Percentiles rank a stretch among this genome's conserved stretches.
Evolutionary conservation across 2,113 vertebrate genomes (phyloP).

Genomic region (Pachypanchax playfairii): DNA sequence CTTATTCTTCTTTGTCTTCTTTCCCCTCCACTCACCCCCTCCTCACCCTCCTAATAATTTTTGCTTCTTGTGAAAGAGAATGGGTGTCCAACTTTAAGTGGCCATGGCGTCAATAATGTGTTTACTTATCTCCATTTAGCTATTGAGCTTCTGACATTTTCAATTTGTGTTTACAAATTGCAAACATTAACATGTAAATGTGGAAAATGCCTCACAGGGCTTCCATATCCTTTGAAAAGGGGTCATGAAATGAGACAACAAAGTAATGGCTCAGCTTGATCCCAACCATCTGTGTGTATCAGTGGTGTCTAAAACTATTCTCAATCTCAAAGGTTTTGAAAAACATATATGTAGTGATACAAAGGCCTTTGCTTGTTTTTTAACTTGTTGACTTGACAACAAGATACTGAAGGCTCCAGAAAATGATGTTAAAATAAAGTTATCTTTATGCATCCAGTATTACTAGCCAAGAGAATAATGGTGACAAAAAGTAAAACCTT

Average conservation of each 20-base stretch:
- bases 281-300: conserved; percentile 41
- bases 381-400: conserved; percentile 16
- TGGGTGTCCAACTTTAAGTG: conserved; percentile 72
- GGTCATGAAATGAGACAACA: conserved; percentile 66
- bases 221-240: conserved; percentile 65
- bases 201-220: conserved; percentile 69
- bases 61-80: conserved; percentile 57
- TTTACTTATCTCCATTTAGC: conserved; percentile 80
- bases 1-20: conserved; percentile 66
- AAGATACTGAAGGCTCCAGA: not conserved
- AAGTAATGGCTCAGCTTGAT: conserved; percentile 68
- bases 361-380: conserved; percentile 28
- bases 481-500: too few species aligned
- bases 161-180: conserved; percentile 82
- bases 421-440: not conserved
- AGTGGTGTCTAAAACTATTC: conserved; percentile 29
- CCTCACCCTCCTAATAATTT: conserved; percentile 57
- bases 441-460: not conserved
- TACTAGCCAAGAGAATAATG: too few species aligned
- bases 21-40: conserved; percentile 44
- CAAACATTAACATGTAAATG: conserved; percentile 79
- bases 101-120: conserved; percentile 70
- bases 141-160: conserved; percentile 81
- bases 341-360: conserved; percentile 18
- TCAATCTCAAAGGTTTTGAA: conserved; percentile 52